phyloP scores from a whole-genome alignment of 1,140 invertebrate genomes.

The Choristoneura fumiferana region DNA sequence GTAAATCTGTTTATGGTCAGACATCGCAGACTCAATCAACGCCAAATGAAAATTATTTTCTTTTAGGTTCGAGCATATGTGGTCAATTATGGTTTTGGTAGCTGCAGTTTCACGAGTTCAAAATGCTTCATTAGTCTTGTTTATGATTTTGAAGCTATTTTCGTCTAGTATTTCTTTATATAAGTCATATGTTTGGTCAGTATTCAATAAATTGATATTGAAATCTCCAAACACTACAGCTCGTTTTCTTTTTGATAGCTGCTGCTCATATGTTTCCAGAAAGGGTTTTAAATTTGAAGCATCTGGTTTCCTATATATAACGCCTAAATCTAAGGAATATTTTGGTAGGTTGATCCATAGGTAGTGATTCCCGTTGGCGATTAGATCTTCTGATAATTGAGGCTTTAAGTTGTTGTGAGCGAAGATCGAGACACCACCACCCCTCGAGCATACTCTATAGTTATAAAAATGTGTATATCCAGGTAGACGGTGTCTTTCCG shows the following conservation, averaged over 20 bases:
- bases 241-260: neutral
- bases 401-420: slow-evolving; percentile 18
- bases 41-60: neutral
- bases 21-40: neutral
- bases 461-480: slow-evolving; percentile 24
- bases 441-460: neutral
- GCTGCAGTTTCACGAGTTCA: slow-evolving; percentile 13
- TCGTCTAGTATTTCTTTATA: slow-evolving; percentile 14
- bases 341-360: slow-evolving; percentile 24
- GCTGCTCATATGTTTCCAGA: slow-evolving; percentile 14
- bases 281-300: slow-evolving; percentile 14
- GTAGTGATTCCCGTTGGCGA: slow-evolving; percentile 19
- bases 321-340: slow-evolving; percentile 20
- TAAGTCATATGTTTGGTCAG: neutral
- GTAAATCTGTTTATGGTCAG: no score
- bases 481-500: slow-evolving; percentile 6
- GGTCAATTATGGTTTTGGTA: slow-evolving; percentile 17
- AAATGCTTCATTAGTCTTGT: no score
- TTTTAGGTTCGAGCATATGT: neutral
- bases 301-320: slow-evolving; percentile 25
- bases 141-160: slow-evolving; percentile 19
- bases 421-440: slow-evolving; percentile 26
- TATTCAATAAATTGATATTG: slow-evolving; percentile 22
- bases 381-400: neutral
- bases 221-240: slow-evolving; percentile 25